A percentile compares a stretch with the other conserved stretches of the same genome.
phyloP scores from a whole-genome alignment of 2,888 invertebrate genomes.

The Patella depressa region DNA sequence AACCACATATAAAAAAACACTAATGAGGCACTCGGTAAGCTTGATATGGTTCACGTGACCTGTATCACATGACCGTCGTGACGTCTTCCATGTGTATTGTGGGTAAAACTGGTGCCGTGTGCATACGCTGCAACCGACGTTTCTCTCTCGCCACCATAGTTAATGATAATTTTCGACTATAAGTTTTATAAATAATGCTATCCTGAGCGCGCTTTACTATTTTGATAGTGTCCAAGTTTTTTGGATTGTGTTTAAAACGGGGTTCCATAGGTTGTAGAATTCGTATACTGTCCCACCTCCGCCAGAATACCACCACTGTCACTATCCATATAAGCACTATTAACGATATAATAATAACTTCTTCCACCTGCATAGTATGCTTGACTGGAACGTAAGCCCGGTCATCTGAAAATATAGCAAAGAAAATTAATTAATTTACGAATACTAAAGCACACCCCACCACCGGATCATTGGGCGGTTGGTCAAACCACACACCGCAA shows the following conservation, averaged over 20 bases:
- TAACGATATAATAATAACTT: constrained; percentile 54
- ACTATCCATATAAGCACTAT: constrained; percentile 62
- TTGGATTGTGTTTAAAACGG: constrained; percentile 64
- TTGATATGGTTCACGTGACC: too few relatives aligned
- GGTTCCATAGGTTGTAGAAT: constrained; percentile 66
- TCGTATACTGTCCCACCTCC: constrained; percentile 67
- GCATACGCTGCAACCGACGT: constrained; percentile 57
- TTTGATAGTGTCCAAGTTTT: constrained; percentile 65
- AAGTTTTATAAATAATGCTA: constrained; percentile 69
- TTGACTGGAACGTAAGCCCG: constrained; percentile 28
- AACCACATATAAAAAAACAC: too few relatives aligned
- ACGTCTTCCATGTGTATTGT: constrained; percentile 56
- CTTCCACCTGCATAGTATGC: constrained; percentile 52
- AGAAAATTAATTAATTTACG: too few relatives aligned
- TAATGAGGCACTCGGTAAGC: too few relatives aligned
- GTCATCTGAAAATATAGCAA: constrained; percentile 31
- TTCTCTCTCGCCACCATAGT: constrained; percentile 65
- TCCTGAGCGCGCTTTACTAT: constrained; percentile 68
- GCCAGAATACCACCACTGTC: constrained; percentile 65
- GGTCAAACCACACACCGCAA: too few relatives aligned
- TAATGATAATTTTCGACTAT: constrained; percentile 62
- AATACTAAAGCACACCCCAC: too few relatives aligned
- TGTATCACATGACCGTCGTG: constrained; percentile 47
- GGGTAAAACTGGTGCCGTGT: constrained; percentile 56
- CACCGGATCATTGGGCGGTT: too few relatives aligned